Evolutionary conservation across 2,113 vertebrate species (phyloP).

Genomic region (Perognathus longimembris): DNA sequence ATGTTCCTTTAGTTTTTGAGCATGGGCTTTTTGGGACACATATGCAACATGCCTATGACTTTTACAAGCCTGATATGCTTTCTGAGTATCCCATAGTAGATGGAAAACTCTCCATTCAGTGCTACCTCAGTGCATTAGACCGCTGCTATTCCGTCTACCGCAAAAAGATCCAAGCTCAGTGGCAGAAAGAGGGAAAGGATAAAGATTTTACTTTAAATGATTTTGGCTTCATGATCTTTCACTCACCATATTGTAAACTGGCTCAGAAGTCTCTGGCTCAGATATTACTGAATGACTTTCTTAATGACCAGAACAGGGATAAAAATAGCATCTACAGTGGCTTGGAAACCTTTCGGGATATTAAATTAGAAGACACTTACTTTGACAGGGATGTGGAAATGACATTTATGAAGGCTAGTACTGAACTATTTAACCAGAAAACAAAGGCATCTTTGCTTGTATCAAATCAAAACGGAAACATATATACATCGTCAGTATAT

Average conservation of each 20-base stretch:
- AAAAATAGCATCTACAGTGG: conserved; percentile 90
- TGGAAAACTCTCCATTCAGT: conserved; percentile 97
- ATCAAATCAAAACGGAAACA: conserved; percentile 98
- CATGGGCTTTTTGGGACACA: conserved; percentile 97
- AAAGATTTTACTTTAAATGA: conserved; percentile 93
- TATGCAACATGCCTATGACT: conserved; percentile 98
- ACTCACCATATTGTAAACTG: conserved; percentile 98
- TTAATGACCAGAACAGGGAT: conserved; percentile 91
- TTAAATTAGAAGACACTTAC: conserved; percentile 95
- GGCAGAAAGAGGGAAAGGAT: conserved; percentile 95
- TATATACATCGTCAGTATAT: conserved; percentile 98
- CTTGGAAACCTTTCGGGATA: conserved; percentile 96
- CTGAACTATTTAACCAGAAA: conserved; percentile 94
- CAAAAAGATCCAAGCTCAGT: conserved; percentile 94
- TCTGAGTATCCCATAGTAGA: conserved; percentile 98
- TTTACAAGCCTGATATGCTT: conserved; percentile 98
- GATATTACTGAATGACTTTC: conserved; percentile 96
- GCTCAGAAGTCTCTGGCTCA: conserved; percentile 98
- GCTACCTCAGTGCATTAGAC: conserved; percentile 97
- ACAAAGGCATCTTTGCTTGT: conserved; percentile 95
- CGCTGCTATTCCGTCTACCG: conserved; percentile 96
- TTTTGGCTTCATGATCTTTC: conserved; percentile 96
- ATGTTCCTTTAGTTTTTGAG: conserved; percentile 95
- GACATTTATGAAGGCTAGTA: conserved; percentile 97
- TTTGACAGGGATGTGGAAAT: conserved; percentile 99